Conservation (phyloP, 2,113 vertebrate genomes). For the Actenoides hombroni region DNA sequence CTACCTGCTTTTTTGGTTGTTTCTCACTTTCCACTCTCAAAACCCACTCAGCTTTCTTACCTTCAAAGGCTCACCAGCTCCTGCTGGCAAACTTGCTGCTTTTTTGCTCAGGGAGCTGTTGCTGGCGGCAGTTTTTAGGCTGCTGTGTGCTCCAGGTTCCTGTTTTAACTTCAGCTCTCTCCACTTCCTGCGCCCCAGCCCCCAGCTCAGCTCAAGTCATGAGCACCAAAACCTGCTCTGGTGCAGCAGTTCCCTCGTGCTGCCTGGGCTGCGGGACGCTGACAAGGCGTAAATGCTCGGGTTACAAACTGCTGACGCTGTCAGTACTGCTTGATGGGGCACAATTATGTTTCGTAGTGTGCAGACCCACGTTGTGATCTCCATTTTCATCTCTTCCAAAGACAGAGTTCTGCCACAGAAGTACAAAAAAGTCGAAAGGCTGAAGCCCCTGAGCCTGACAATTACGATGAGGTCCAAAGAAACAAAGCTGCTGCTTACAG, state of each 20-base stretch:
- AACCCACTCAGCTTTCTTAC: neutral
- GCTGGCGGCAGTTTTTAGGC: neutral
- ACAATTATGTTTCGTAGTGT: neutral
- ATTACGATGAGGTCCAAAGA: neutral
- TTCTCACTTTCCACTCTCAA: neutral
- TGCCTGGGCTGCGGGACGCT: neutral
- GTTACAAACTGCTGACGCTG: no score
- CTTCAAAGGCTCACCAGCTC: neutral
- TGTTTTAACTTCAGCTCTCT: conserved; percentile 20
- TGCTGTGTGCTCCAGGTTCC: neutral
- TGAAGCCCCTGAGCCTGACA: neutral
- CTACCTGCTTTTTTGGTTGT: neutral
- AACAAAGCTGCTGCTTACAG: neutral
- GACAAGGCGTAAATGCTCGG: fast-evolving
- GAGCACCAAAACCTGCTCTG: neutral
- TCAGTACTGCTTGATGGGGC: neutral
- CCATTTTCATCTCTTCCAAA: neutral
- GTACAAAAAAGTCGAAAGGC: neutral
- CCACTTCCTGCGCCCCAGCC: conserved; percentile 37
- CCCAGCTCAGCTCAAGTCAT: neutral
- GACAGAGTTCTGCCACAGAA: neutral
- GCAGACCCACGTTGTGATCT: neutral
- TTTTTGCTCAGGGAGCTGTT: neutral
- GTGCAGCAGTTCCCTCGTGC: neutral
- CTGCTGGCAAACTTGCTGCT: neutral